These are phyloP conservation scores for Pentamera pediparva DNA, from an alignment of 53 echinoderm and acorn worm species.

Conservation along the genomic window DNA sequence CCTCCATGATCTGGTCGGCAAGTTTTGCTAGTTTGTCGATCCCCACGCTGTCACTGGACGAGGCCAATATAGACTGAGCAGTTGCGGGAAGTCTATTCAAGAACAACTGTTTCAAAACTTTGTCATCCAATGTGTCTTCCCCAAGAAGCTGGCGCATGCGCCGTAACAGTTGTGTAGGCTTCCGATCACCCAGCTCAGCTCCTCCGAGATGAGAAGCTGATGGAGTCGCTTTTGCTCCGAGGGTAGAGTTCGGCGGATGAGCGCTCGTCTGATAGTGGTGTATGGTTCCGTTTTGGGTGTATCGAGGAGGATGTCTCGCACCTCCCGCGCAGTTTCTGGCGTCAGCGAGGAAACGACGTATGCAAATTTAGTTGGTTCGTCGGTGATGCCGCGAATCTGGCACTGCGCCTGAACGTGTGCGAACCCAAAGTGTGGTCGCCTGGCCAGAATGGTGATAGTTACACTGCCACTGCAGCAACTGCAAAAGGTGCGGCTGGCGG, in stretches of 20 bases:
- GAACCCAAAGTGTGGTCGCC: no score
- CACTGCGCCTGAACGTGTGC: no score
- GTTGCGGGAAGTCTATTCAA: slow-evolving; percentile 9
- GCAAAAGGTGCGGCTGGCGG: no score
- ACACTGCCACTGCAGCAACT: no score
- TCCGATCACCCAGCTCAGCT: slow-evolving; percentile 17
- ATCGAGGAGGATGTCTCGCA: no score
- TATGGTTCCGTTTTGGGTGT: slow-evolving; percentile 10
- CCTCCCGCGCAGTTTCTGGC: no score
- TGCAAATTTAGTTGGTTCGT: no score
- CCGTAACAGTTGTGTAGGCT: slow-evolving; percentile 26
- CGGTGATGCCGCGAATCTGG: no score
- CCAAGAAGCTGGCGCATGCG: slow-evolving; percentile 28
- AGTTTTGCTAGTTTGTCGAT: slow-evolving; percentile 11
- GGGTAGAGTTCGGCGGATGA: neutral
- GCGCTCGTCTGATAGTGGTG: neutral
- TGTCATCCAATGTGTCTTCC: neutral
- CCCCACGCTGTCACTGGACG: neutral
- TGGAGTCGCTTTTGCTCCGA: slow-evolving; percentile 25
- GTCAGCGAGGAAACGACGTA: no score
- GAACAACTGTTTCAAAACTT: slow-evolving; percentile 16
- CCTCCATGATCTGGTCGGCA: slow-evolving; percentile 22
- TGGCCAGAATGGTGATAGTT: no score
- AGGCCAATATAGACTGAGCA: slow-evolving; percentile 13
- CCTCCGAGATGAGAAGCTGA: slow-evolving; percentile 6